phyloP scores from a whole-genome alignment of 2,888 invertebrate genomes.

The Diploptera punctata region DNA sequence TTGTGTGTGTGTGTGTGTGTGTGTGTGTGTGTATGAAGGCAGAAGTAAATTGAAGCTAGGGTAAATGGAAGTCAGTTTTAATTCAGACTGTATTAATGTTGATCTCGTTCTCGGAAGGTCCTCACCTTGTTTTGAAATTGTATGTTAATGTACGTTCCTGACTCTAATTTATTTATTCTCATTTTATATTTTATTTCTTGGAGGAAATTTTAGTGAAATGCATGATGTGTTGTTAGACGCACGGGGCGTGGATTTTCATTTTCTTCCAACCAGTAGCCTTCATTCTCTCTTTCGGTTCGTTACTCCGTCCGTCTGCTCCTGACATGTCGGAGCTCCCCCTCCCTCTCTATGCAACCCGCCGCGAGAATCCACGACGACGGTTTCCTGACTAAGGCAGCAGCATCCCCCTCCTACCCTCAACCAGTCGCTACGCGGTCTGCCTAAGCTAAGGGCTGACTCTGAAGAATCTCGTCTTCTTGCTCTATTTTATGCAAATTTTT shows the following conservation, averaged over 20 bases:
- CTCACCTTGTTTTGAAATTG: too few species aligned
- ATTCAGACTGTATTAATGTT: too few species aligned
- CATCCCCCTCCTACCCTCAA: not conserved
- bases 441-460: not conserved
- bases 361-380: constrained; percentile 25
- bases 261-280: constrained; percentile 21
- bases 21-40: too few species aligned
- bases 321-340: constrained; percentile 10
- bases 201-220: not conserved
- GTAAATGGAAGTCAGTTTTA: too few species aligned
- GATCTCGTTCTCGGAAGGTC: too few species aligned
- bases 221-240: not conserved
- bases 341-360: constrained; percentile 17
- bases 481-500: too few species aligned
- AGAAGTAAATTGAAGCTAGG: too few species aligned
- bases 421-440: not conserved
- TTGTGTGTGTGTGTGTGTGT: too few species aligned
- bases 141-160: too few species aligned
- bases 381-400: constrained; percentile 17
- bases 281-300: not conserved
- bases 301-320: constrained; percentile 7
- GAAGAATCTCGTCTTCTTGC: too few species aligned
- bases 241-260: constrained; percentile 16
- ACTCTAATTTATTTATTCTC: not conserved
- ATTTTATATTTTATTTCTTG: too few species aligned